Base-by-base conservation (phyloP, 2,113 vertebrate species). In the Atrichornis clamosus region DNA sequence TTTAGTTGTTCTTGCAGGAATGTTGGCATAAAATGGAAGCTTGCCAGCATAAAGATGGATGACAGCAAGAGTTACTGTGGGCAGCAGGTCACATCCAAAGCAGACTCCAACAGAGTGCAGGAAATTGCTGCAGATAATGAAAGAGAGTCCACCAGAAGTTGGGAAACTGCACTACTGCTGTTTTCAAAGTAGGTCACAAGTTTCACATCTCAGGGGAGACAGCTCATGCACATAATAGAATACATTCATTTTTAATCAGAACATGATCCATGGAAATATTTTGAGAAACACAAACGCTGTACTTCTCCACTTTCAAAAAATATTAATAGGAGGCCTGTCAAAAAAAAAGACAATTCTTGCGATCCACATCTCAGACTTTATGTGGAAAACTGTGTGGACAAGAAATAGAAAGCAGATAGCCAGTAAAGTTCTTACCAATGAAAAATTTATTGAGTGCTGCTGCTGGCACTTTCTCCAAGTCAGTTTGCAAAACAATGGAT, bases 221-320 rank as follows among this genome's bases (percentile, higher is more conserved):
- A 79, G 49, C 32, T 87, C 44, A 50, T 42, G 67, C 53, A 87
- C 67, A 62, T 76, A 93, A 93, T 41, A 85, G 58, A 50, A 80
- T 50, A 30, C 23, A 79, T 69, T 35, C 16, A 91, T 94, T 91
- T 91, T 96, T 90, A 96, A 96, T 83, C 39, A 80, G 81, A 93
- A 84, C 27, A 73, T 23, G 70, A 93, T 87, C 87, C 67, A 37
- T 55, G 62, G 85, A 84, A 94, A 85, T 89, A 76, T 50, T 93
- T 39, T 73, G 74, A 94, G 67, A 89, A 87, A 85, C 10, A 73
- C 53, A 91, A 91, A 62, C n/a, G 84, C 53, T 76, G 22, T 84
- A 64, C 28, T 53, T 84, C 60, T 86, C 64, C 44, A 70, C 26
- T 28, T 78, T 44, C 79, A 81, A 74, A 53, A 52, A 77, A 24